Evolutionary conservation across 2,888 invertebrate species (phyloP), one percentile per base, ranked within the genome.

Genomic region (Laothoe populi): DNA sequence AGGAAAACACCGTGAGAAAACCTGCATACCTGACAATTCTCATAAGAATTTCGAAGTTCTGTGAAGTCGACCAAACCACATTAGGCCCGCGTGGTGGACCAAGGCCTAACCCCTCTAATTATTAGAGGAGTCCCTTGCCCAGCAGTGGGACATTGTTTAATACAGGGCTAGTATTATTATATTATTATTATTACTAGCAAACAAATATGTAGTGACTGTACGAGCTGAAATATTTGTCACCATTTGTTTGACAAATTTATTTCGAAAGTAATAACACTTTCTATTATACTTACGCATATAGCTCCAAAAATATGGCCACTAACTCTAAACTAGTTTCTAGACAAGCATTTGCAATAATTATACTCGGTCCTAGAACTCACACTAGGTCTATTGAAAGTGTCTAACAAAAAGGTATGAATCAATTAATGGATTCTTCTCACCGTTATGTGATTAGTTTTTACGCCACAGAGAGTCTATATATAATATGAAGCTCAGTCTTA

Each of bases 221-320:
- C 26, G 26, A 49, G 24, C 26, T 26, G 26, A 48, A 48, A 49
- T n/a, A n/a, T 49, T 49, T n/a, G 24, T 26, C 49, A 26, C 49
- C 16, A 26, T 16, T 45, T 49, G 16, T 31, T 42, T 16, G 42
- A 16, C n/a, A 13, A n/a, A n/a, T n/a, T 13, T 3, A 16, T 49
- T n/a, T 49, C n/a, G 26, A 31, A 26, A 49, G 48, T n/a, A 8
- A 48, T 31, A 26, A n/a, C 16, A 26, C 26, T 49, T 31, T 31
- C 16, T 31, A 7, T n/a, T 7, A 2, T 24, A 13, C 40, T 5
- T 4, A 13, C 5, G 0, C 16, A 7, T 42, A 3, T 13, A 0
- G n/a, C 13, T 3, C n/a, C 13, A 13, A 40, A 40, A 40, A 13
- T 16, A 42, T 45, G 48, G 2, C 24, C 7, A 24, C 48, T 26